These are phyloP conservation scores for Myotis yumanensis DNA, from an alignment of 2,113 vertebrate species.

Conservation along the genomic window DNA sequence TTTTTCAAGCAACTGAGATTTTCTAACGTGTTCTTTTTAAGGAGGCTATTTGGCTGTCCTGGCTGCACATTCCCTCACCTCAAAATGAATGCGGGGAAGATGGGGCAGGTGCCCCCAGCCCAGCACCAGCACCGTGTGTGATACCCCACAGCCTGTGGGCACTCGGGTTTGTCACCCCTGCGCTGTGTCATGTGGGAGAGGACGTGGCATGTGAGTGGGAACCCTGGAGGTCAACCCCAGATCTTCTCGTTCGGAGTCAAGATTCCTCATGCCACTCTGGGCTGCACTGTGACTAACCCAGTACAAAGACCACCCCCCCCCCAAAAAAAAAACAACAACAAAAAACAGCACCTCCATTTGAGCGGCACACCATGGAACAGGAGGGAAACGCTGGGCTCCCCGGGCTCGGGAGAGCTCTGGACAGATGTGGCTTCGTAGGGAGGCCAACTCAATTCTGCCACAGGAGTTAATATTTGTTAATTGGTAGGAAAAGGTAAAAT, in stretches of 20 bases:
- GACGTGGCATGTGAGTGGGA: fast-evolving
- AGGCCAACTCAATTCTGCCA: slow-evolving; percentile 60
- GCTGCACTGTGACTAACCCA: fast-evolving
- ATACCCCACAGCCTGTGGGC: fast-evolving
- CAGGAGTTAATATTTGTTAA: slow-evolving; percentile 72
- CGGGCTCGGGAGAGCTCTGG: fast-evolving
- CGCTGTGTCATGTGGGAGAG: not conserved
- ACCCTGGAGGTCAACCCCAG: fast-evolving
- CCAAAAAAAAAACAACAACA: too few relatives aligned
- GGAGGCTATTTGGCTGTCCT: not conserved
- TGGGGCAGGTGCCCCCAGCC: not conserved
- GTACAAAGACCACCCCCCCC: not conserved
- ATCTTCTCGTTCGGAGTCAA: not conserved
- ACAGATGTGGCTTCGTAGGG: not conserved
- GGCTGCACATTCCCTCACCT: not conserved
- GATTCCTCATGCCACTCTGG: fast-evolving
- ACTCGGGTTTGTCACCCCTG: not conserved
- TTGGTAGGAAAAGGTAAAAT: slow-evolving; percentile 79
- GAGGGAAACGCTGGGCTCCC: fast-evolving
- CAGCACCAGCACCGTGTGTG: fast-evolving
- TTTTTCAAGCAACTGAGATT: not conserved
- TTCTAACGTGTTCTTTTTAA: not conserved
- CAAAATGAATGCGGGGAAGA: not conserved
- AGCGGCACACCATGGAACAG: fast-evolving
- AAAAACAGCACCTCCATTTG: fast-evolving